phyloP scores from a whole-genome alignment of 2,113 vertebrate genomes.

The Eulacestoma nigropectus region DNA sequence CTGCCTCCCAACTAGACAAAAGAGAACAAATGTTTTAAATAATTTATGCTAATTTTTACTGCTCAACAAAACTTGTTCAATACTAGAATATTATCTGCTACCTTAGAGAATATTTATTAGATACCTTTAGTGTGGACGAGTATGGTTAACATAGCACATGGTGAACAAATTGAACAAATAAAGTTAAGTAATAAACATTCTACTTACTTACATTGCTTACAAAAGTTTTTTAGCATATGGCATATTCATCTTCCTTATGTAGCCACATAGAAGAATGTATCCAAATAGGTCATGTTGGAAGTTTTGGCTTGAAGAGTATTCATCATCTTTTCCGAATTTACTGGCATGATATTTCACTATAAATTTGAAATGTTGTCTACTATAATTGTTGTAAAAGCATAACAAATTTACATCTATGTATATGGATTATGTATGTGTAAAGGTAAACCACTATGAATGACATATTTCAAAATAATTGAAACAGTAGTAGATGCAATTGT shows the following conservation, averaged over 20 bases:
- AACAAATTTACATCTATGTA: slow-evolving; percentile 16
- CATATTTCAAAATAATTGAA: slow-evolving; percentile 47
- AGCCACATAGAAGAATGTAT: background rate
- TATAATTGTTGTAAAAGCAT: slow-evolving; percentile 21
- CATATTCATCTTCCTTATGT: background rate
- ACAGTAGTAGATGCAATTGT: slow-evolving; percentile 32
- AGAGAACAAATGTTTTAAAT: background rate
- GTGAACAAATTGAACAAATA: background rate
- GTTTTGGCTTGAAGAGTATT: background rate
- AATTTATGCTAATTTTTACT: background rate
- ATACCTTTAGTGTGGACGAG: background rate
- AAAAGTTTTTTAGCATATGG: background rate
- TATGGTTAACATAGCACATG: background rate
- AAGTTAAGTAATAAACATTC: background rate
- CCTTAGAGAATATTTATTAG: background rate
- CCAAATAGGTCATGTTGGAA: background rate
- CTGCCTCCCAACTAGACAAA: background rate
- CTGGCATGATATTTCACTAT: background rate
- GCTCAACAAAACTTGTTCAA: background rate
- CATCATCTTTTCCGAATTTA: background rate
- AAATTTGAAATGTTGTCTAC: slow-evolving; percentile 14
- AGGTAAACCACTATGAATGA: background rate
- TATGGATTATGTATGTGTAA: background rate
- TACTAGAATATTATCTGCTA: background rate
- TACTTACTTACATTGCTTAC: background rate